phyloP scores from a whole-genome alignment of 2,888 invertebrate genomes.

The Amitus sp. region DNA sequence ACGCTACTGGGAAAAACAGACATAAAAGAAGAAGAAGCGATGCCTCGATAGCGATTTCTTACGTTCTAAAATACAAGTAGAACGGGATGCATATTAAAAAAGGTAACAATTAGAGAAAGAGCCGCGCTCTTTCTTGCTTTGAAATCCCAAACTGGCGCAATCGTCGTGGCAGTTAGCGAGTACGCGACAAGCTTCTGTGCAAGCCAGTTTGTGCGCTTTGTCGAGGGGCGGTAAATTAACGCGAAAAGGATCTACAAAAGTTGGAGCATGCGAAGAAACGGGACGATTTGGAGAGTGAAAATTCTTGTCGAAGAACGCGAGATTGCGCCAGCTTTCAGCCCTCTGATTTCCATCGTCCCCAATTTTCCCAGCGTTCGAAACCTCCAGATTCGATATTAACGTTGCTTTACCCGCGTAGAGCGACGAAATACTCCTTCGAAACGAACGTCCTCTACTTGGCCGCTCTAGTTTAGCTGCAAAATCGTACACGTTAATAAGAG shows the following conservation, averaged over 20 bases:
- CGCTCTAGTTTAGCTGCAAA: constrained; percentile 62
- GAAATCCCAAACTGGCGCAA: constrained; percentile 60
- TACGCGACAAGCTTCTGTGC: neutral
- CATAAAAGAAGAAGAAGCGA: constrained; percentile 39
- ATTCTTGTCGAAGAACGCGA: constrained; percentile 7
- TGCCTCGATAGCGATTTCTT: constrained; percentile 42
- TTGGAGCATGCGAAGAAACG: neutral
- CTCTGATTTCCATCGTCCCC: constrained; percentile 3
- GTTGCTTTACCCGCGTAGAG: constrained; percentile 62
- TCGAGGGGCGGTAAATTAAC: neutral
- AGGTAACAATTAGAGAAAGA: constrained; percentile 51
- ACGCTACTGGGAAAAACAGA: constrained; percentile 40
- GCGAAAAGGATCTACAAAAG: neutral
- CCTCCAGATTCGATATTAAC: constrained; percentile 54
- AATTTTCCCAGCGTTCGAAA: constrained; percentile 38
- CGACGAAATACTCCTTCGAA: constrained; percentile 59
- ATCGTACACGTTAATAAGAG: too few species aligned
- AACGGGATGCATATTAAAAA: constrained; percentile 52
- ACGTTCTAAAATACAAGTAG: constrained; percentile 47
- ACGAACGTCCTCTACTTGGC: constrained; percentile 52
- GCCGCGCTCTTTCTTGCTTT: constrained; percentile 47
- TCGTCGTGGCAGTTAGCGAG: constrained; percentile 56
- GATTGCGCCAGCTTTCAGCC: constrained; percentile 35
- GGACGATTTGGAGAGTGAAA: neutral
- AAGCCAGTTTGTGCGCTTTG: constrained; percentile 6